Base-by-base conservation (phyloP, 37 sponge, comb jelly and placozoan species). In the Oscarella lobularis region DNA sequence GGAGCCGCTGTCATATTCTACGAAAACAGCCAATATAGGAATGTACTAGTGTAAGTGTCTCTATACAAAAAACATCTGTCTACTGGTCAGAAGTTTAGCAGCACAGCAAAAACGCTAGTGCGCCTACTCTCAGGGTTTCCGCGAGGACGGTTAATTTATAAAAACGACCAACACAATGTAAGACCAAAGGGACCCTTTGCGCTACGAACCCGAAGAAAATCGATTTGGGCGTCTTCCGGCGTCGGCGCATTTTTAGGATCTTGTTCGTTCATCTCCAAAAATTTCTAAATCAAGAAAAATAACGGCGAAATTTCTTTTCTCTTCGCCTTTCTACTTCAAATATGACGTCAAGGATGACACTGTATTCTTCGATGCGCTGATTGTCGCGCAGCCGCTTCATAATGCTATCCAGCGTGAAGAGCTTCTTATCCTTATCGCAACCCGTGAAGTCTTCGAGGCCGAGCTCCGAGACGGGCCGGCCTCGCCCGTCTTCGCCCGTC, bases 271-370 rank as follows among this genome's bases (percentile, higher is more conserved):
- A 48, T 48, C 20, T 48, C 60, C 9, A 27, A 27, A 48, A 48
- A 20, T 48, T 48, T 48, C 60, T 48, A 48, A 9, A 20, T 48
- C 86, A 85, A 74, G 78, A 85, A 48, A 9, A 48, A 48, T 9
- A 48, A 48, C 20, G 20, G 20, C 60, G 9, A 48, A 20, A 48
- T 27, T 48, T 9, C 60, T 48, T 27, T 27, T 48, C 60, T 20
- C 9, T 48, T 20, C 9, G 20, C 20, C 60, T 27, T 48, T 48
- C 60, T 48, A 48, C 60, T 20, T 48, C 20, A 20, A 48, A 48
- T 20, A 48, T 20, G 20, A 20, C 9, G 20, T 27, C 20, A 27
- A 48, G 9, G 20, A 48, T 9, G 9, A 20, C 60, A 48, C 60
- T 20, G 20, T 48, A 20, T 9, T 20, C 20, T 20, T 48, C 60